Conservation (phyloP, 2,888 invertebrate genomes). For the Nebria salina region DNA sequence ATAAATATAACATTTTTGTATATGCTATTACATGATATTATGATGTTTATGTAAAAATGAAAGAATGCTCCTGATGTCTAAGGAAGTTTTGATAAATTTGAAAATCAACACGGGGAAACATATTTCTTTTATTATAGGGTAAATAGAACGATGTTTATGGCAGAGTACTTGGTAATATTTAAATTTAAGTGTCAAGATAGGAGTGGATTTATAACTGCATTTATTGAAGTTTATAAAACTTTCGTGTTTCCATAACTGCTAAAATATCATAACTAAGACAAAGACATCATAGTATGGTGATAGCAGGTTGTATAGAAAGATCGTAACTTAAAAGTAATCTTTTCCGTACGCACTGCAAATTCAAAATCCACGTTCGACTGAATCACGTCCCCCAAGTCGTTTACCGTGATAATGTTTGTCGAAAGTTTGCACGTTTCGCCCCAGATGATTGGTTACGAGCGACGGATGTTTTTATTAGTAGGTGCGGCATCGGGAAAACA, state of each 20-base stretch:
- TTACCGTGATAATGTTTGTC: slow-evolving; percentile 41
- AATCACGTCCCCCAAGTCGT: slow-evolving; percentile 42
- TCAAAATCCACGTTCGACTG: slow-evolving; percentile 35
- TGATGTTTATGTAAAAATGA: too few relatives aligned
- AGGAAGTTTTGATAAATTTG: too few relatives aligned
- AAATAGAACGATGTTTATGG: too few relatives aligned
- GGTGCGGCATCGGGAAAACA: background rate
- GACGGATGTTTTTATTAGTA: slow-evolving; percentile 37
- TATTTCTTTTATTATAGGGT: too few relatives aligned
- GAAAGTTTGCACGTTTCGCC: slow-evolving; percentile 42
- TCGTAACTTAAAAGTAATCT: slow-evolving; percentile 44
- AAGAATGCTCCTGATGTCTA: too few relatives aligned
- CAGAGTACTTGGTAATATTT: too few relatives aligned
- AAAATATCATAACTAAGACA: background rate
- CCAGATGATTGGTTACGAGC: slow-evolving; percentile 42
- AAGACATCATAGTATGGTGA: background rate
- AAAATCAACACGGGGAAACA: too few relatives aligned
- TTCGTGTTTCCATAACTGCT: background rate
- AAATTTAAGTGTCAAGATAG: too few relatives aligned
- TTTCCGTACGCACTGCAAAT: slow-evolving; percentile 45
- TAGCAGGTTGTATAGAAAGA: slow-evolving; percentile 43
- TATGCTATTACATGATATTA: too few relatives aligned
- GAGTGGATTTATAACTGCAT: background rate
- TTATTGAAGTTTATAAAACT: background rate
- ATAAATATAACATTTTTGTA: too few relatives aligned